These are phyloP conservation scores for Leuctra nigra DNA, from an alignment of 2,888 invertebrate species.

Conservation along the genomic window DNA sequence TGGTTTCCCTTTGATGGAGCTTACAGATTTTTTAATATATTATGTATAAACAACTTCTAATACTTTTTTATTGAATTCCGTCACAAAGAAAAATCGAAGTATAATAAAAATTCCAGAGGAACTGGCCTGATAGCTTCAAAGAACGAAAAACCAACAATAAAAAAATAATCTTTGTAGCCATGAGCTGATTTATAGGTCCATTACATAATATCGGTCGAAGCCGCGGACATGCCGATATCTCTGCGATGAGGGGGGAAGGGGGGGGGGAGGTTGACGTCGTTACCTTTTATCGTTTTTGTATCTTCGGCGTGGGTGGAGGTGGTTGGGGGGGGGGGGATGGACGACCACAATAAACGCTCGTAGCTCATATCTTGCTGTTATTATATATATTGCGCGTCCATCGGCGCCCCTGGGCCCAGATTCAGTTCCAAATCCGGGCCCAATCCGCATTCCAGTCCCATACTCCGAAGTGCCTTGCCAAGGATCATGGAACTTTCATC, in stretches of 20 bases:
- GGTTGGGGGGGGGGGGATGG: not conserved
- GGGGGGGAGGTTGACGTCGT: not conserved
- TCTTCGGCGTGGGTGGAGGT: not conserved
- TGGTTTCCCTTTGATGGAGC: too few relatives aligned
- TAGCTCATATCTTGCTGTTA: not conserved
- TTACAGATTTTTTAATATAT: too few relatives aligned
- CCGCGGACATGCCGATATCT: not conserved
- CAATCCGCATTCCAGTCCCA: too few relatives aligned
- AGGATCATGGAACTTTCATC: too few relatives aligned
- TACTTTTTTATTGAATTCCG: too few relatives aligned
- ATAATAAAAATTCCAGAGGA: too few relatives aligned
- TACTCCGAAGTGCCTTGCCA: too few relatives aligned
- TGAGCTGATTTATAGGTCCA: conserved; percentile 12
- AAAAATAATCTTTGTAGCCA: conserved; percentile 15
- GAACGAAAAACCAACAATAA: conserved; percentile 13
- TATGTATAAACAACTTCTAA: too few relatives aligned
- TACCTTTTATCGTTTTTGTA: conserved; percentile 17
- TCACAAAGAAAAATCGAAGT: too few relatives aligned
- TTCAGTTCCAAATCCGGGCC: too few relatives aligned
- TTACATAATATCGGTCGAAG: conserved; percentile 15
- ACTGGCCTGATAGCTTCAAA: not conserved
- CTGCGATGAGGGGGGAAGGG: not conserved
- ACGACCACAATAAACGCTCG: not conserved
- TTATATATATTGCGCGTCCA: too few relatives aligned
- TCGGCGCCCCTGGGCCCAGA: too few relatives aligned